Base-by-base conservation (phyloP, 2,888 invertebrate genomes). In the Andrena haemorrhoa region DNA sequence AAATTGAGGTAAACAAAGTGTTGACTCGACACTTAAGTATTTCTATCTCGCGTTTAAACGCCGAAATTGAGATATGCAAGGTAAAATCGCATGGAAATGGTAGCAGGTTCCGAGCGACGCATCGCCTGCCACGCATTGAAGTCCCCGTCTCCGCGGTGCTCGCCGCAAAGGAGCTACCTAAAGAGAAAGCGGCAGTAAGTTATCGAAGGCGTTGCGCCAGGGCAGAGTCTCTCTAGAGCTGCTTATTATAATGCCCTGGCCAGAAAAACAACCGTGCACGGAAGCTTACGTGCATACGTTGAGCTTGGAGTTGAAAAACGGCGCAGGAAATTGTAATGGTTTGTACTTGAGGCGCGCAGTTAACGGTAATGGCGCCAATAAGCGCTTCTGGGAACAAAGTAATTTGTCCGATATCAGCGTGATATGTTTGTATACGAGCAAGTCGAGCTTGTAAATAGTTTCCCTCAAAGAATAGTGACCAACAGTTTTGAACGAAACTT, bases 241-340 rank as follows among this genome's bases (percentile, higher is more conserved):
- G 63, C 35, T 58, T 56, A 61, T 79, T 79, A 81, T 79, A 69
- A 56, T 20, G 56, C 74, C 64, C 65, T 60, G 58, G 58, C 12
- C 65, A 60, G 69, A 69, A 68, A 65, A 74, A 74, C 69, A 35
- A 41, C 58, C 16, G 20, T 20, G 63, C 41, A 49, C 60, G 51
- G 33, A 20, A 23, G 26, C 35, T 68, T 64, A 10, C 35, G 41
- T 49, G 76, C 53, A 41, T 35, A 33, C 63, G 53, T 31, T 4
- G 35, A 26, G 63, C 51, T n/a, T 60, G 68, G 31, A 51, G 65
- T 60, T 71, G 74, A 78, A 70, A 61, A 78, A 79, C 71, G 71
- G 41, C 66, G 70, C 73, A 78, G 79, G 80, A 79, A 77, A 79
- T 76, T 79, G 70, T 71, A 79, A 79, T 77, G 77, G 64, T 71